A percentile compares a stretch with the other conserved stretches of the same genome.
Conservation (phyloP, 2,113 vertebrate genomes). For the Austrofundulus limnaeus region DNA sequence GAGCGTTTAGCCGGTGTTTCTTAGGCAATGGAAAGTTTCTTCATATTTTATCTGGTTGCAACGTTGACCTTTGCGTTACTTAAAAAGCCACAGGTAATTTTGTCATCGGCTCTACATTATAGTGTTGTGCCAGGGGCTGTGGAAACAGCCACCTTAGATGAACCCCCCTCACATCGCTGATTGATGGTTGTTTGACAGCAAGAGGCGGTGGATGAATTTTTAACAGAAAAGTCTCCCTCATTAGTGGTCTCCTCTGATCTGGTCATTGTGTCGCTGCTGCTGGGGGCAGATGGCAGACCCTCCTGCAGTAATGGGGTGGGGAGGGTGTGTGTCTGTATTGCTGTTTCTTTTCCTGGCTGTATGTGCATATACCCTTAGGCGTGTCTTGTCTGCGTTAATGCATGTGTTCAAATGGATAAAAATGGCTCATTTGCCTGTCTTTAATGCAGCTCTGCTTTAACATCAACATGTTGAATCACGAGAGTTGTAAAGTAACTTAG, state of each 20-base stretch:
- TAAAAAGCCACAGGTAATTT: constrained; percentile 39
- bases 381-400: constrained; percentile 12
- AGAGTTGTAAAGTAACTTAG: too few relatives aligned
- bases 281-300: constrained; percentile 72
- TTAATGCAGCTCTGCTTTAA: background rate
- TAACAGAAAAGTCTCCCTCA: constrained; percentile 46
- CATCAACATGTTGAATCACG: background rate
- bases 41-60: constrained; percentile 12
- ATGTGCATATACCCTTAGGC: constrained; percentile 13
- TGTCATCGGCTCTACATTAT: constrained; percentile 28
- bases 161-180: constrained; percentile 9
- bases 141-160: constrained; percentile 13
- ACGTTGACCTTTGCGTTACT: constrained; percentile 29
- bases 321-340: constrained; percentile 21
- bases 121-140: background rate
- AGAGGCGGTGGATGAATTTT: constrained; percentile 57
- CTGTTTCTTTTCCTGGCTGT: constrained; percentile 28
- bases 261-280: constrained; percentile 57
- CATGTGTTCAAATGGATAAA: background rate
- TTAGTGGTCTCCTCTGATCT: constrained; percentile 54
- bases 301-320: constrained; percentile 45
- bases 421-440: background rate
- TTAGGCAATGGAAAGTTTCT: constrained; percentile 34
- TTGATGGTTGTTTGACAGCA: constrained; percentile 28
- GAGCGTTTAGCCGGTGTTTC: constrained; percentile 32